Evolutionary conservation across 1,140 invertebrate genomes (phyloP).

Genomic region (Pachypsylla venusta): DNA sequence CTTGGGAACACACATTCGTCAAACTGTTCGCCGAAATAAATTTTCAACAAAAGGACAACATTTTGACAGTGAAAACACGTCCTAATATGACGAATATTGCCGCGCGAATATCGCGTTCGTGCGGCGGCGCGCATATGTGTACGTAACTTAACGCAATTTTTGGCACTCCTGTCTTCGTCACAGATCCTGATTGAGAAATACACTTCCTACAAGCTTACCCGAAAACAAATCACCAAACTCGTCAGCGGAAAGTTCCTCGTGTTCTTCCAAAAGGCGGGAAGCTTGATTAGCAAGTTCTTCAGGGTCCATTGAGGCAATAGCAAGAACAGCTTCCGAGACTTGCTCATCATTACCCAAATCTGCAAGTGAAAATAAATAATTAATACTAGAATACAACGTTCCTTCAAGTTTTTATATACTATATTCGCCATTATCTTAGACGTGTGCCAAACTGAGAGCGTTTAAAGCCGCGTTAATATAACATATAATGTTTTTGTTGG

Average conservation of each 20-base stretch:
- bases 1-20: too few species aligned
- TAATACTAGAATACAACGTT: background rate
- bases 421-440: too few species aligned
- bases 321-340: constrained; percentile 31
- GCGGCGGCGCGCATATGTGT: too few species aligned
- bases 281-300: constrained; percentile 34
- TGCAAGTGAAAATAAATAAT: background rate
- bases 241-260: constrained; percentile 51
- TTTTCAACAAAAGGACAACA: background rate
- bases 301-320: constrained; percentile 36
- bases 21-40: too few species aligned
- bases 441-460: too few species aligned
- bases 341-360: constrained; percentile 11
- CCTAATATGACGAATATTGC: background rate
- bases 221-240: constrained; percentile 81
- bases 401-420: too few species aligned
- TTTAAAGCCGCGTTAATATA: too few species aligned
- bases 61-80: background rate
- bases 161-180: background rate
- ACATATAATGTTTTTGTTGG: too few species aligned
- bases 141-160: too few species aligned
- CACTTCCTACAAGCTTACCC: constrained; percentile 34
- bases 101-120: background rate
- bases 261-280: constrained; percentile 49
- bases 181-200: background rate